These are phyloP conservation scores for Uria lomvia DNA, from an alignment of 2,113 vertebrate species.

Conservation along the genomic window DNA sequence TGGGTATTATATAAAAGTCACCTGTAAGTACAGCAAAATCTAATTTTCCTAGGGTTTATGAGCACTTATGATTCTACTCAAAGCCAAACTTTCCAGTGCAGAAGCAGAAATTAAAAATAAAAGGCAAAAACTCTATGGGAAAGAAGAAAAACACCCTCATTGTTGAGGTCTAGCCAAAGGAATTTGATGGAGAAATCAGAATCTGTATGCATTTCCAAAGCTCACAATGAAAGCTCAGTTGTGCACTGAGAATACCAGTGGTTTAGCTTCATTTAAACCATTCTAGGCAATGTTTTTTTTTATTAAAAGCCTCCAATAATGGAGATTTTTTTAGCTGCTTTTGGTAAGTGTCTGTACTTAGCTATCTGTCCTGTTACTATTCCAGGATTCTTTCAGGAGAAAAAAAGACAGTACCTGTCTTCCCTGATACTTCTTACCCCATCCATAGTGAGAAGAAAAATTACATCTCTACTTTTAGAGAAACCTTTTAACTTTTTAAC, in stretches of 20 bases:
- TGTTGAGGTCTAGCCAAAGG: neutral
- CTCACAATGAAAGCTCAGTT: neutral
- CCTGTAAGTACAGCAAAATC: neutral
- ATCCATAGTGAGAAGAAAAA: neutral
- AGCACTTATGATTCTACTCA: neutral
- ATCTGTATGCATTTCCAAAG: neutral
- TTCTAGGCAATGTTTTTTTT: neutral
- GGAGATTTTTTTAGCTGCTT: neutral
- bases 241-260: neutral
- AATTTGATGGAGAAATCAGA: neutral
- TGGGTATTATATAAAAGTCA: neutral
- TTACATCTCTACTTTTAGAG: neutral
- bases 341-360: neutral
- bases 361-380: neutral
- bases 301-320: neutral
- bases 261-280: neutral
- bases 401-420: neutral
- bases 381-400: neutral
- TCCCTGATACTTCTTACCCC: neutral
- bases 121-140: neutral
- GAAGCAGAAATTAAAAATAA: neutral
- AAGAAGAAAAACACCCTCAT: rapidly evolving
- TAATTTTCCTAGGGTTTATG: neutral
- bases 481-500: neutral
- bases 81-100: neutral